Percentiles rank a stretch among this genome's conserved stretches.
Conservation (phyloP, 53 echinoderm and acorn worm genomes). For the Astropecten irregularis region DNA sequence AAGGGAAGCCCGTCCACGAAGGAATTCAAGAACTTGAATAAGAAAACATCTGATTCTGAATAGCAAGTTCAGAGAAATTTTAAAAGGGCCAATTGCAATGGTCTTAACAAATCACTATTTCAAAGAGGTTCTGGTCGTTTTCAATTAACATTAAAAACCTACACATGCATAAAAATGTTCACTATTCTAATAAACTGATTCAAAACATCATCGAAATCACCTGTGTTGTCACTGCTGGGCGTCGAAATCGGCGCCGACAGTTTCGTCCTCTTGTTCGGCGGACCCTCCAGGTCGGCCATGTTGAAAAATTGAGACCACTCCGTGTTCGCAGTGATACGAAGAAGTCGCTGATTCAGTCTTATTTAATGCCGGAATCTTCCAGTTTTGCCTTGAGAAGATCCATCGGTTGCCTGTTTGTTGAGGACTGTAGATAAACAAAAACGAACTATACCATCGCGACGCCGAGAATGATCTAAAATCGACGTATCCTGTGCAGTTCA, state of each 20-base stretch:
- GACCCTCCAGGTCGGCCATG: slow-evolving; percentile 98
- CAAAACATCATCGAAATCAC: slow-evolving; percentile 27
- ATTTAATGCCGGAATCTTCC: slow-evolving; percentile 55
- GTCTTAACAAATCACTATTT: too few relatives aligned
- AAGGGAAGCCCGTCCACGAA: too few relatives aligned
- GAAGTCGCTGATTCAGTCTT: slow-evolving; percentile 58
- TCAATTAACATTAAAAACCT: too few relatives aligned
- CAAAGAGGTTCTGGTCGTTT: too few relatives aligned
- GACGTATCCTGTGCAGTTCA: slow-evolving; percentile 49
- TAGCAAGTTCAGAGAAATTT: too few relatives aligned
- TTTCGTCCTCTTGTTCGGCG: slow-evolving; percentile 97
- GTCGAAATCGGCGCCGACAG: slow-evolving; percentile 79
- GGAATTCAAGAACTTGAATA: too few relatives aligned
- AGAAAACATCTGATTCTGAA: too few relatives aligned
- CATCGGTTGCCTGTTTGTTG: slow-evolving; percentile 44
- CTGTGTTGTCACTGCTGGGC: slow-evolving; percentile 62
- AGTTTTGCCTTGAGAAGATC: slow-evolving; percentile 72
- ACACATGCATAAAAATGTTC: too few relatives aligned
- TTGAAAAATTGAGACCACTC: slow-evolving; percentile 49
- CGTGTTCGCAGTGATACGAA: slow-evolving; percentile 56
- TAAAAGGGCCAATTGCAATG: too few relatives aligned
- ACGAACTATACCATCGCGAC: neutral
- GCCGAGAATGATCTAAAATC: slow-evolving; percentile 31
- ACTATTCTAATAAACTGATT: too few relatives aligned
- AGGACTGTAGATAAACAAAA: slow-evolving; percentile 53